Evolutionary conservation across 2,113 vertebrate species (phyloP), one percentile per base, ranked within the genome.

Genomic region (Phoenicopterus ruber): DNA sequence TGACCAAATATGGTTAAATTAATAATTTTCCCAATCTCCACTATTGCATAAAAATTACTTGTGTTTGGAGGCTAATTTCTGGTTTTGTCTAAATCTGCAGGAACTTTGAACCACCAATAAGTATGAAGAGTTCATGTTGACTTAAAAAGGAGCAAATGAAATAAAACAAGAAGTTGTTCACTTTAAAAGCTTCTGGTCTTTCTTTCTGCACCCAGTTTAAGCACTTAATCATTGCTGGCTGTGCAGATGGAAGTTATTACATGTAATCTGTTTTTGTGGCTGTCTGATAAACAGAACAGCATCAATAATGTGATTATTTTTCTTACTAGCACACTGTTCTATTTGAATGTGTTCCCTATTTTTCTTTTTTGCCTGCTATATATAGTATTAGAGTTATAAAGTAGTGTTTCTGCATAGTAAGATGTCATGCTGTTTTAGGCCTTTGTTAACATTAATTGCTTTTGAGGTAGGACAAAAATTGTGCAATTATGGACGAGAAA

Each of bases 211-310:
- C 24, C 40, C n/a, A 55, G 6, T 91, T 76, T 29, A 86, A 86
- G 47, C 40, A 46, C 26, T 90, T 66, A 78, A 44, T 87, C 63
- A 58, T 70, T 87, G 20, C 76, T 96, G 71, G n/a, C 66, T 90
- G 32, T 71, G 80, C 83, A 96, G 93, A 90, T 90, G 66, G 85
- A 86, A 94, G 54, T 92, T 76, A 82, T 46, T 88, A 59, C 29
- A 38, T 90, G 54, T 92, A 90, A 85, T 92, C 52, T 94, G 42
- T 31, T 79, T 90, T 90, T 90, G 57, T 58, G 52, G 57, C 79
- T 94, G 88, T 57, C 66, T 82, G 79, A 88, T 86, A 76, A 92
- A 90, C 66, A 77, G 79, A 94, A 42, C 17, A 71, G 52, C 86
- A 74, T 79, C 71, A 67, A 71, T 94, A 88, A 95, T 76, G 61